A percentile compares a stretch with the other conserved stretches of the same genome.
These are phyloP conservation scores for Manis pentadactyla DNA, from an alignment of 2,797 vertebrate species.

Conservation along the genomic window DNA sequence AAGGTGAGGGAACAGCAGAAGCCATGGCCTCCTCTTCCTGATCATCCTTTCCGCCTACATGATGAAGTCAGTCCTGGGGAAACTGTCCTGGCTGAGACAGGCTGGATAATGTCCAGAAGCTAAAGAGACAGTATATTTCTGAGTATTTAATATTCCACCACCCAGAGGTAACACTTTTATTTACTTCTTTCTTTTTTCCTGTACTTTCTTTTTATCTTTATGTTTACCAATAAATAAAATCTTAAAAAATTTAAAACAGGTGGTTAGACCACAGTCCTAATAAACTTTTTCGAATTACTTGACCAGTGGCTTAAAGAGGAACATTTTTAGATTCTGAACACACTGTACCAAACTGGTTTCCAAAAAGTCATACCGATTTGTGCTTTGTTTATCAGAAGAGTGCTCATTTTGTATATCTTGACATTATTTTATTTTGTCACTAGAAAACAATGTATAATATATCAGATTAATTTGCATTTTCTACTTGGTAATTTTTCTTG, in stretches of 20 bases:
- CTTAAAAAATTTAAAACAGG: background rate
- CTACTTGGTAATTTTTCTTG: slow-evolving; percentile 17
- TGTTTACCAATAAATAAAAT: background rate
- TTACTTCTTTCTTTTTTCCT: background rate
- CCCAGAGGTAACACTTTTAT: background rate
- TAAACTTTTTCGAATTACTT: background rate
- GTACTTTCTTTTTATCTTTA: background rate
- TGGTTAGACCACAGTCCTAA: background rate
- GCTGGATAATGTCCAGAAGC: background rate
- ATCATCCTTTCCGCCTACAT: background rate
- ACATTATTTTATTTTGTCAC: background rate
- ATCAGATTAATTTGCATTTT: background rate
- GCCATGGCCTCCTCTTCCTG: background rate
- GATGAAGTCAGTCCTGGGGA: background rate
- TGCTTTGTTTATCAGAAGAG: background rate
- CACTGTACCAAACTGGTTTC: background rate
- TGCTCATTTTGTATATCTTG: background rate
- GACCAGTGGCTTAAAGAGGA: background rate
- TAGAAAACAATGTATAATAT: background rate
- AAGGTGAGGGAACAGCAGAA: background rate
- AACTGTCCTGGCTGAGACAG: background rate
- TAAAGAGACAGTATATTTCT: background rate
- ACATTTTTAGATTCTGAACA: slow-evolving; percentile 4
- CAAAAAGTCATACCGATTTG: background rate
- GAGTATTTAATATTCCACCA: background rate